Conservation (phyloP, 2,888 invertebrate species). For the Parnassius glacialis region DNA sequence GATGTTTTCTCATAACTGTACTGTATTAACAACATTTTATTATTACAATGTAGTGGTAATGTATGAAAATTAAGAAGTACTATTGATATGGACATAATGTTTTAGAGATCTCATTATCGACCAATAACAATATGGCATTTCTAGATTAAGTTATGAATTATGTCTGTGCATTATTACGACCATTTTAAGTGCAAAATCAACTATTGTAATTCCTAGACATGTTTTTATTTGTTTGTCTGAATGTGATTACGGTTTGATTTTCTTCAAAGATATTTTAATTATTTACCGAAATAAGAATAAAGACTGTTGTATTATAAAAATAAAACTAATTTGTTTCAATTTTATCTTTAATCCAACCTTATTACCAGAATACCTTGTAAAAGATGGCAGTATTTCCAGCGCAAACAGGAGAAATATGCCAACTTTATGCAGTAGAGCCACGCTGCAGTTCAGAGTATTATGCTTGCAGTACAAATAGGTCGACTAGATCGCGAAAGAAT, state of each 20-base stretch:
- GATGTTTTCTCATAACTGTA: constrained; percentile 53
- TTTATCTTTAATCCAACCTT: not conserved
- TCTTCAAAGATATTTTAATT: constrained; percentile 62
- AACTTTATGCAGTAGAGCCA: too few relatives aligned
- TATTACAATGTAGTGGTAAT: constrained; percentile 64
- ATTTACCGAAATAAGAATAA: constrained; percentile 79
- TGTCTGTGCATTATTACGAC: constrained; percentile 53
- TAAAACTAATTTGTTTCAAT: constrained; percentile 46
- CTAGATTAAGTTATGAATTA: constrained; percentile 71
- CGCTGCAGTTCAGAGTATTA: too few relatives aligned
- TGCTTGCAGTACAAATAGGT: too few relatives aligned
- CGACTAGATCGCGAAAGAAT: too few relatives aligned
- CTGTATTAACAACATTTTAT: constrained; percentile 52
- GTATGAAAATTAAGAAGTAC: constrained; percentile 61
- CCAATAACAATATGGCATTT: constrained; percentile 81
- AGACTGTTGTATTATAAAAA: constrained; percentile 79
- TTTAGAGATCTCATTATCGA: constrained; percentile 80
- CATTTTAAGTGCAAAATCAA: constrained; percentile 46
- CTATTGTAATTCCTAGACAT: constrained; percentile 48
- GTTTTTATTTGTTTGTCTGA: constrained; percentile 49
- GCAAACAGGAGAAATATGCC: too few relatives aligned
- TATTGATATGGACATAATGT: constrained; percentile 68
- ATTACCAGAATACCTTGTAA: too few relatives aligned
- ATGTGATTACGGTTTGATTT: constrained; percentile 61
- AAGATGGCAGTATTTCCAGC: too few relatives aligned